These are phyloP conservation scores for Rhodeus uyekii DNA, from an alignment of 2,797 vertebrate species.

Conservation along the genomic window DNA sequence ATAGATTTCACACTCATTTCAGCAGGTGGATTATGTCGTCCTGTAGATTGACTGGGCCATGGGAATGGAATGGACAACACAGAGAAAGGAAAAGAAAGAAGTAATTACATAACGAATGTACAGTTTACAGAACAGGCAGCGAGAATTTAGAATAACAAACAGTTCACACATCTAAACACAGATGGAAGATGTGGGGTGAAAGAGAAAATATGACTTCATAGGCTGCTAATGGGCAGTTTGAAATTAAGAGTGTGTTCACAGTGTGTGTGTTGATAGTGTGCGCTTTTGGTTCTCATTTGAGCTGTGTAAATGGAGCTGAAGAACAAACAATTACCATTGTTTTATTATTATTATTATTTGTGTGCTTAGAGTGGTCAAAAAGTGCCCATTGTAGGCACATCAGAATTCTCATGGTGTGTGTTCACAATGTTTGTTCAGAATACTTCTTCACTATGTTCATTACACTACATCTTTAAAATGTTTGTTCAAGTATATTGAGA, in stretches of 20 bases:
- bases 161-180: slow-evolving; percentile 19
- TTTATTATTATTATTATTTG: not conserved
- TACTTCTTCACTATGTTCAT: too few species aligned
- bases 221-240: not conserved
- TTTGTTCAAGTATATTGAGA: not conserved
- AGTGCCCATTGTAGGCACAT: too few species aligned
- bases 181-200: slow-evolving; percentile 19
- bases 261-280: not conserved
- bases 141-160: slow-evolving; percentile 29
- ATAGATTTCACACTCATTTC: slow-evolving; percentile 8
- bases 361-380: not conserved
- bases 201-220: not conserved
- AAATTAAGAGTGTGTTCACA: not conserved
- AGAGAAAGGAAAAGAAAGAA: slow-evolving; percentile 4
- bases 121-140: slow-evolving; percentile 31
- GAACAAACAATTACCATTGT: not conserved
- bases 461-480: too few species aligned
- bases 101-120: slow-evolving; percentile 1
- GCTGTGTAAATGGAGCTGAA: not conserved
- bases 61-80: not conserved
- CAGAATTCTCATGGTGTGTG: too few species aligned
- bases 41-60: not conserved
- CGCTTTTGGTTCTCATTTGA: not conserved
- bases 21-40: slow-evolving; percentile 14
- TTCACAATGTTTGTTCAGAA: too few species aligned